phyloP scores from a whole-genome alignment of 2,888 invertebrate species.

The Ferdinandea cuprea region DNA sequence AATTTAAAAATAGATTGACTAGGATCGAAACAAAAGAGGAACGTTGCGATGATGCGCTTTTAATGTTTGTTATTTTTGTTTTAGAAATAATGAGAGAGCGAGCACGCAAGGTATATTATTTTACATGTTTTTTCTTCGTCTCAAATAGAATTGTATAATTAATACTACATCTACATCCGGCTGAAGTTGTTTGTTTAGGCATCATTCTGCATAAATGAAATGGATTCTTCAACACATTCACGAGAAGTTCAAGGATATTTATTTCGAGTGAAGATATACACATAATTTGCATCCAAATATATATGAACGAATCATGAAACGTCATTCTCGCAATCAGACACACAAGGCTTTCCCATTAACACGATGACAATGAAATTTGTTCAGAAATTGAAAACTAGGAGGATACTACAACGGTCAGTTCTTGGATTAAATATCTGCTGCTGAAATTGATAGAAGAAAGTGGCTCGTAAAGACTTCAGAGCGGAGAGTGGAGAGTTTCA shows the following conservation, averaged over 20 bases:
- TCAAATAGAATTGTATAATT: not conserved
- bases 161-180: not conserved
- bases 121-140: not conserved
- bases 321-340: not conserved
- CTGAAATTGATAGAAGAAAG: not conserved
- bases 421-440: not conserved
- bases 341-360: constrained; percentile 37
- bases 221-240: not conserved
- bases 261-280: not conserved
- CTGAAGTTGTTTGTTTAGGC: not conserved
- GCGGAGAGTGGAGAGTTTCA: not conserved
- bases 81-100: not conserved
- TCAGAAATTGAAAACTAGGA: constrained; percentile 19
- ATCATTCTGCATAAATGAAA: not conserved
- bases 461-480: too few relatives aligned
- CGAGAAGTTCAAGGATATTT: constrained; percentile 10
- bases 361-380: constrained; percentile 31
- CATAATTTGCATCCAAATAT: not conserved
- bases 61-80: not conserved
- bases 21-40: not conserved
- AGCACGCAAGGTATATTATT: not conserved
- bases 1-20: constrained; percentile 26
- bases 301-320: not conserved
- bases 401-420: not conserved
- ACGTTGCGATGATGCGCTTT: constrained; percentile 18